Evolutionary conservation across 64 coral and sea anemone species (phyloP).

Genomic region (Hydrozoanthus tunicans): DNA sequence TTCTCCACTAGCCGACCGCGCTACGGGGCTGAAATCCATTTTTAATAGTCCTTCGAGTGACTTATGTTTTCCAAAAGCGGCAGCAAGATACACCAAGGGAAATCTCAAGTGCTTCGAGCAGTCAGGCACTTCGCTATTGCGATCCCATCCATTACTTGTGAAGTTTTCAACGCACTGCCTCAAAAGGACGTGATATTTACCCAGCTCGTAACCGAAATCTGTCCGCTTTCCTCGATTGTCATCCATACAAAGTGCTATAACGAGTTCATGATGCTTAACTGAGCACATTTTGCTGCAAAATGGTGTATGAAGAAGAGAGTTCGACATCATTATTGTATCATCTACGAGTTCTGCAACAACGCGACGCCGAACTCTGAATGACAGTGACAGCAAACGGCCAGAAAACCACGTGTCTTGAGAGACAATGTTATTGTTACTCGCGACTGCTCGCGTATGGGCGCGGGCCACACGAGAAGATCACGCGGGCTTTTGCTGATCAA

Average conservation of each 20-base stretch:
- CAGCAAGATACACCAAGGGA: slow-evolving; percentile 63
- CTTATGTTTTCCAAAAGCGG: slow-evolving; percentile 77
- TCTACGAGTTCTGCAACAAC: neutral
- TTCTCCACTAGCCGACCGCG: slow-evolving; percentile 55
- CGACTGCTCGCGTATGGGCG: neutral
- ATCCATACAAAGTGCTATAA: slow-evolving; percentile 76
- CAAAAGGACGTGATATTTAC: slow-evolving; percentile 69
- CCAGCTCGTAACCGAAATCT: slow-evolving; percentile 38
- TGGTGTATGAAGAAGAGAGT: slow-evolving; percentile 67
- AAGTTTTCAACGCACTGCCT: slow-evolving; percentile 68
- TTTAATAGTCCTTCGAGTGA: slow-evolving; percentile 74
- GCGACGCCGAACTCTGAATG: neutral
- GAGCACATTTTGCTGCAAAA: slow-evolving; percentile 67
- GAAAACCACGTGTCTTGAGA: neutral
- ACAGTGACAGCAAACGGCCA: neutral
- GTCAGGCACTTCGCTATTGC: slow-evolving; percentile 62
- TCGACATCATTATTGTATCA: slow-evolving; percentile 16
- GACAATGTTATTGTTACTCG: neutral
- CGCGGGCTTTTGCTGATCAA: too few species aligned
- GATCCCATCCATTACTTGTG: slow-evolving; percentile 74
- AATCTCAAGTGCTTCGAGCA: slow-evolving; percentile 54
- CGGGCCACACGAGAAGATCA: neutral
- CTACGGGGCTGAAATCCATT: slow-evolving; percentile 57
- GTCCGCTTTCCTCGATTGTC: slow-evolving; percentile 64
- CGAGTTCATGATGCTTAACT: slow-evolving; percentile 62